A percentile compares a stretch with the other conserved stretches of the same genome.
Conservation (phyloP, 35 echinoderm and acorn worm genomes). For the Acanthaster planci region DNA sequence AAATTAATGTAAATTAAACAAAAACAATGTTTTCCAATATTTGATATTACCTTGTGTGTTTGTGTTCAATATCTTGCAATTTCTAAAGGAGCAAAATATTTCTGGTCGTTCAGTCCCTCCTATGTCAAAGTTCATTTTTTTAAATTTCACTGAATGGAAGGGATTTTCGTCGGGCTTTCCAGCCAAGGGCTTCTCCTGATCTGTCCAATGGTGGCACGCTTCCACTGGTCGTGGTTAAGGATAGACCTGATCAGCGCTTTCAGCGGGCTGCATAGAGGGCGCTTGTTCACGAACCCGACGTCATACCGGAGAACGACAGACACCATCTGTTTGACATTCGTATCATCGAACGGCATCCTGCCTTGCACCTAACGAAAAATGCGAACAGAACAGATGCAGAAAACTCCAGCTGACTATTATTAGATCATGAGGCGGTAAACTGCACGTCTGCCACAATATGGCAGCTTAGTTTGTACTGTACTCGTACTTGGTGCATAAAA, state of each 20-base stretch:
- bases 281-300: constrained; percentile 53
- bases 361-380: constrained; percentile 62
- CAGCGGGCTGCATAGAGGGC: constrained; percentile 56
- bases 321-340: constrained; percentile 64
- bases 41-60: too few relatives aligned
- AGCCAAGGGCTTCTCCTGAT: constrained; percentile 73
- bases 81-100: too few relatives aligned
- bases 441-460: neutral
- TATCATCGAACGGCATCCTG: constrained; percentile 91
- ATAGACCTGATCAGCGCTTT: constrained; percentile 65
- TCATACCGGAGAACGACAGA: constrained; percentile 42
- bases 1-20: too few relatives aligned
- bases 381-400: neutral
- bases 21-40: too few relatives aligned
- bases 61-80: too few relatives aligned
- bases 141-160: too few relatives aligned
- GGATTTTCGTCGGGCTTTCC: neutral
- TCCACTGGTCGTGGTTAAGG: constrained; percentile 47
- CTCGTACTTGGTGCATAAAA: too few relatives aligned
- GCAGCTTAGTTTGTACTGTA: too few relatives aligned
- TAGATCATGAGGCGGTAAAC: neutral
- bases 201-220: constrained; percentile 56
- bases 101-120: too few relatives aligned
- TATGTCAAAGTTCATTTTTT: too few relatives aligned
- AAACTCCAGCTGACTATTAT: neutral